Evolutionary conservation across 2,797 vertebrate species (phyloP).

Genomic region (Tokudaia tokunoshimensis): DNA sequence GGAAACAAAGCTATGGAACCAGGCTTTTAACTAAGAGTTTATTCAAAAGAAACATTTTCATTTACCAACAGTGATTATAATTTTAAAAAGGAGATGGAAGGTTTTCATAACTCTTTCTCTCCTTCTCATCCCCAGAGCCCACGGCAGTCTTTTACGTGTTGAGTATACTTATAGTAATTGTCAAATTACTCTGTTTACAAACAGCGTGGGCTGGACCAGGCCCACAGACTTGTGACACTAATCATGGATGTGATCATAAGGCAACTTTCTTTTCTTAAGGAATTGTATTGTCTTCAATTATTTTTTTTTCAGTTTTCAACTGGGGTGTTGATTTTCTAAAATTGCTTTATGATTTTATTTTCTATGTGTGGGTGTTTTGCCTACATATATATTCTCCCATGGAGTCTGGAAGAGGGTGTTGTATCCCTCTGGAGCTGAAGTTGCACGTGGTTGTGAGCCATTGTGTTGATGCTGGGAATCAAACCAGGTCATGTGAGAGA

Average conservation of each 20-base stretch:
- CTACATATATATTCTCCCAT: neutral
- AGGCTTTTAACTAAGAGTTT: neutral
- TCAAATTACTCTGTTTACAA: conserved; percentile 24
- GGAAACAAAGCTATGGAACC: neutral
- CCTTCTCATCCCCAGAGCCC: neutral
- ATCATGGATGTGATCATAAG: neutral
- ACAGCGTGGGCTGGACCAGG: neutral
- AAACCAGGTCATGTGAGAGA: neutral
- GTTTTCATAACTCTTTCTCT: conserved; percentile 3
- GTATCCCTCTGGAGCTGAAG: neutral
- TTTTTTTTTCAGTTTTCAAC: neutral
- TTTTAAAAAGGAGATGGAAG: conserved; percentile 7
- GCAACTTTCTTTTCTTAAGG: neutral
- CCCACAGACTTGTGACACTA: neutral
- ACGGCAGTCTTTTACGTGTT: neutral
- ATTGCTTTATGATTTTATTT: neutral
- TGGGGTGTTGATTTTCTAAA: neutral
- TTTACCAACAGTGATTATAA: neutral
- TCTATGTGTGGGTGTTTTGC: neutral
- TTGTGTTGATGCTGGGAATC: neutral
- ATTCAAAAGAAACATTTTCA: neutral
- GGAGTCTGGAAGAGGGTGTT: neutral
- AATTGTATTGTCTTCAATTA: neutral
- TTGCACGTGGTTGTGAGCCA: neutral
- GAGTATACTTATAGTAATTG: neutral